These are phyloP conservation scores for Diachrysia chrysitis DNA, from an alignment of 2,888 invertebrate genomes.

Conservation along the genomic window DNA sequence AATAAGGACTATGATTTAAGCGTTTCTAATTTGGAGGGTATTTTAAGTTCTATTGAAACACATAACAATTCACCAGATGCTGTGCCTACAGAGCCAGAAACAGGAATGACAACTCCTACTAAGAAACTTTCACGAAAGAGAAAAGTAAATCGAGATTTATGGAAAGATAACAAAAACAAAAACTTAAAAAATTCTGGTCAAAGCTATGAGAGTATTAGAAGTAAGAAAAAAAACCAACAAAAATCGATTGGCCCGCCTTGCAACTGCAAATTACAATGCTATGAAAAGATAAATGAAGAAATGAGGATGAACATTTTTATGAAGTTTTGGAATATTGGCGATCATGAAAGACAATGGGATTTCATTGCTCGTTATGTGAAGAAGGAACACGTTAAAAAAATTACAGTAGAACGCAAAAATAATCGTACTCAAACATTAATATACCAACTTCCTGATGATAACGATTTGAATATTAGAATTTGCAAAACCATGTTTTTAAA, in stretches of 20 bases:
- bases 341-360: slow-evolving; percentile 22
- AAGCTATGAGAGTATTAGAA: background rate
- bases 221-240: background rate
- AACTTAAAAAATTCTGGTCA: background rate
- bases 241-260: background rate
- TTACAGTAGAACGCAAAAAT: slow-evolving; percentile 20
- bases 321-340: background rate
- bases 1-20: background rate
- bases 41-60: background rate
- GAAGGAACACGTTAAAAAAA: slow-evolving; percentile 19
- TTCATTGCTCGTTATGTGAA: slow-evolving; percentile 20
- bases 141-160: background rate
- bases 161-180: background rate
- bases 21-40: background rate
- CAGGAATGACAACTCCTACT: background rate
- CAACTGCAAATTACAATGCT: background rate
- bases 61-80: background rate
- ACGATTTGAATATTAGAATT: slow-evolving; percentile 6
- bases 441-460: background rate
- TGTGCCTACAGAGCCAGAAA: background rate
- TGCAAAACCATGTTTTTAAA: slow-evolving; percentile 15
- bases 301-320: background rate
- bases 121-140: background rate
- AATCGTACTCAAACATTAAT: slow-evolving; percentile 14
- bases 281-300: background rate